Evolutionary conservation across 2,113 vertebrate species (phyloP).

Genomic region (Steatornis caripensis): DNA sequence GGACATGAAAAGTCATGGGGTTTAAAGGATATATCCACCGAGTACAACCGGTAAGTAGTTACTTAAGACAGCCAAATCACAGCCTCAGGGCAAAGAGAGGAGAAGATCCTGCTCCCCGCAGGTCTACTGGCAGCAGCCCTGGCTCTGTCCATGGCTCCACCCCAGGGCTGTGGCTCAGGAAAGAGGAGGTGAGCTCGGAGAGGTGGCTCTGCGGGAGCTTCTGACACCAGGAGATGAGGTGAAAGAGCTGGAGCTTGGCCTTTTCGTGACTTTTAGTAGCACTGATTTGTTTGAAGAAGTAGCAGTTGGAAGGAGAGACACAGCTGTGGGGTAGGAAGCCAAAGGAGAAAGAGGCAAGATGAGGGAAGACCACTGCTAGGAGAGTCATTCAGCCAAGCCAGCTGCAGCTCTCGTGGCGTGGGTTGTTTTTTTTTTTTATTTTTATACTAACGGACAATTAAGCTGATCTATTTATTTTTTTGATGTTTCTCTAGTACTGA

Average conservation of each 20-base stretch:
- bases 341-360: not conserved
- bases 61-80: not conserved
- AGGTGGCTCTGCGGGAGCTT: not conserved
- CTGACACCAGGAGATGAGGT: not conserved
- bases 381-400: not conserved
- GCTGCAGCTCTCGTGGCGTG: not conserved
- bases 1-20: not conserved
- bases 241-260: not conserved
- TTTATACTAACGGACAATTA: slow-evolving; percentile 29
- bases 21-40: not conserved
- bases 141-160: too few species aligned
- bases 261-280: not conserved
- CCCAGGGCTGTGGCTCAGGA: not conserved
- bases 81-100: not conserved
- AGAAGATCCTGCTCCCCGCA: not conserved
- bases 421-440: not conserved
- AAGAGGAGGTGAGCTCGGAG: fast-evolving
- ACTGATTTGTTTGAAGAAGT: not conserved
- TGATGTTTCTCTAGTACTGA: slow-evolving; percentile 38
- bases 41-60: not conserved
- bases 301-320: not conserved
- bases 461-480: not conserved
- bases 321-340: not conserved
- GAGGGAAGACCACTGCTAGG: not conserved
- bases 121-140: too few species aligned